Base-by-base conservation (phyloP, 2,113 vertebrate species). In the Ceyx margarethae region DNA sequence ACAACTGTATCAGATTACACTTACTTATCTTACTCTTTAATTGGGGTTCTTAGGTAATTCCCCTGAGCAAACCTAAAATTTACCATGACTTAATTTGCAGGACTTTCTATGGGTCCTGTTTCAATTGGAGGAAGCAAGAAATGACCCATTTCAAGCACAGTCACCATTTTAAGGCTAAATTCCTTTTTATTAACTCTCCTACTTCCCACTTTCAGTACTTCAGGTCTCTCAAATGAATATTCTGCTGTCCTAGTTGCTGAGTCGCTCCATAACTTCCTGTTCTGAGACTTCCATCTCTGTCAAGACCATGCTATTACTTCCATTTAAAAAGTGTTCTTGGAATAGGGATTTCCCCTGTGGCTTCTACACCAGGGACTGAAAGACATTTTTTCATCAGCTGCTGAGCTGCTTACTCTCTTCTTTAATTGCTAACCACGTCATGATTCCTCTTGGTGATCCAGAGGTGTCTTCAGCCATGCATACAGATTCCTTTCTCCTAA, bases 281-380 rank as follows among this genome's bases (percentile, higher is more conserved):
- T 72, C 25, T 78, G 92, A 85, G 66, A 94, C 64, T 90, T 92
- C 61, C 40, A 62, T 53, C 82, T 91, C 78, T 78, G 77, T 91
- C 69, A 88, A 94, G 61, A 91, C 56, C 81, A 60, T 53, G n/a
- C 56, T 75, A 57, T 80, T 93, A 81, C 94, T 96, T 95, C 75
- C 75, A 93, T 80, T 92, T 42, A 7, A 94, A 89, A 92, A 85
- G 40, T 73, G 66, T 76, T 86, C 86, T 96, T 95, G 88, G 91
- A 95, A 95, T 68, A 95, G 13, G 48, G 85, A 91, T 95, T 94
- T 95, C 92, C 95, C 84, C 69, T 64, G 56, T 57, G 85, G 29
- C 29, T 72, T 85, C 74, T 89, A 80, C 66, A 89, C 25, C 57
- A 69, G 90, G 54, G 81, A 81, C 64, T 53, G 77, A 85, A 93